Percentiles rank a stretch among this genome's conserved stretches.
Conservation (phyloP, 2,888 invertebrate genomes). For the Tiliacea citrago region DNA sequence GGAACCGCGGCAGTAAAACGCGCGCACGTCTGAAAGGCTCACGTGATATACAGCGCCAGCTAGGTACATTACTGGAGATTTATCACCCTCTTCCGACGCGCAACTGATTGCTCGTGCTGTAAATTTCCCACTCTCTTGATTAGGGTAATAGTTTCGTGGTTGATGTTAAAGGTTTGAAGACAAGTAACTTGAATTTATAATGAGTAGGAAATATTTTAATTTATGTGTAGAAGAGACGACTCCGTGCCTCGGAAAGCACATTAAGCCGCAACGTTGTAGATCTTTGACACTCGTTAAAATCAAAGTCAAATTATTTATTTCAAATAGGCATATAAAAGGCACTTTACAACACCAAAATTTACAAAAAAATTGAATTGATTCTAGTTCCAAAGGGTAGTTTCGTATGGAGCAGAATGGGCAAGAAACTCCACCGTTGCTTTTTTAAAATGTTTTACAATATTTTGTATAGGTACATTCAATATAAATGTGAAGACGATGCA, state of each 20-base stretch:
- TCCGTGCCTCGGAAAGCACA: background rate
- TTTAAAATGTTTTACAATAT: too few species aligned
- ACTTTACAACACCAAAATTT: too few species aligned
- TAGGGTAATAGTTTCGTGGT: conserved; percentile 51
- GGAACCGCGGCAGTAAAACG: conserved; percentile 54
- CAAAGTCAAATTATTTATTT: too few species aligned
- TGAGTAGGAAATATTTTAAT: background rate
- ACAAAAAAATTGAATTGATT: too few species aligned
- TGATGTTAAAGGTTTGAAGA: conserved; percentile 15
- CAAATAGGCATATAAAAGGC: too few species aligned
- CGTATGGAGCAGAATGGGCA: too few species aligned
- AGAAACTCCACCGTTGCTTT: too few species aligned
- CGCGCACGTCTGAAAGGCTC: conserved; percentile 44
- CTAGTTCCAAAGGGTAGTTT: too few species aligned
- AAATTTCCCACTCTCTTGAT: conserved; percentile 53
- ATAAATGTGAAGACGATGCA: too few species aligned
- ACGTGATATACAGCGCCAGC: conserved; percentile 48
- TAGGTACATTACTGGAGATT: conserved; percentile 60
- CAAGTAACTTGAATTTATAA: conserved; percentile 9
- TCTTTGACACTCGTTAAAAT: too few species aligned
- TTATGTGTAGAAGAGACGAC: too few species aligned
- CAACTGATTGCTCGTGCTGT: conserved; percentile 63
- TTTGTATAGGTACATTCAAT: too few species aligned
- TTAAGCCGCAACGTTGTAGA: background rate
- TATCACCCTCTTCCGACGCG: conserved; percentile 55